Evolutionary conservation across 2,888 invertebrate species (phyloP), one percentile per base, ranked within the genome.

Genomic region (Caenorhabditis sp.): DNA sequence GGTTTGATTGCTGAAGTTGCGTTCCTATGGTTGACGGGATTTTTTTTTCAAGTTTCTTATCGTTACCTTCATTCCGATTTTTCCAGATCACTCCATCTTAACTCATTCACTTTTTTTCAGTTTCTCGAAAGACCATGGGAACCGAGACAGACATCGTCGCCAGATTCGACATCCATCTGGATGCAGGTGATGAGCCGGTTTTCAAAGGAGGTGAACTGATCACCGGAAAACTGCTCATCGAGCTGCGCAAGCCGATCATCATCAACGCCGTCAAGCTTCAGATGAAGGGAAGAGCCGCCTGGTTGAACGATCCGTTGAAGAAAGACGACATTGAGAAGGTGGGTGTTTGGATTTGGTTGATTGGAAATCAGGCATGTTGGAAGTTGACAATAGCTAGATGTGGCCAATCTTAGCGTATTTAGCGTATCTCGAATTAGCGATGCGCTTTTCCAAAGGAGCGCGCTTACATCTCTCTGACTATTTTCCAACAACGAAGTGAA

Each of bases 321-420:
- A 86, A 86, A 56, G 87, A 84, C 47, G 87, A 87, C 54, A 86
- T 86, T 59, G 88, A 88, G 63, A 88, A 88, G 82, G 87, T 87
- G 22, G 38, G 6, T 35, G 8, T 8, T 35, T 35, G 31, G 31
- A 6, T 35, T 35, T 35, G 31, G 31, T n/a, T n/a, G n/a, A n/a
- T n/a, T n/a, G 8, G 8, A 35, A 35, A 35, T 4, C 5, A 35
- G 31, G 8, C 4, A 35, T 35, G 4, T 35, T 35, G 31, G 8
- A 8, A 35, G 31, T 4, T 35, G 31, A 35, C 4, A 35, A 35
- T n/a, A n/a, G n/a, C n/a, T n/a, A n/a, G n/a, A n/a, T n/a, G n/a
- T n/a, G n/a, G n/a, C n/a, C n/a, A n/a, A n/a, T n/a, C n/a, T n/a
- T n/a, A n/a, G n/a, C n/a, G n/a, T n/a, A n/a, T n/a, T n/a, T n/a